Evolutionary conservation across 1,140 invertebrate genomes (phyloP).

Genomic region (Bombus superbus): DNA sequence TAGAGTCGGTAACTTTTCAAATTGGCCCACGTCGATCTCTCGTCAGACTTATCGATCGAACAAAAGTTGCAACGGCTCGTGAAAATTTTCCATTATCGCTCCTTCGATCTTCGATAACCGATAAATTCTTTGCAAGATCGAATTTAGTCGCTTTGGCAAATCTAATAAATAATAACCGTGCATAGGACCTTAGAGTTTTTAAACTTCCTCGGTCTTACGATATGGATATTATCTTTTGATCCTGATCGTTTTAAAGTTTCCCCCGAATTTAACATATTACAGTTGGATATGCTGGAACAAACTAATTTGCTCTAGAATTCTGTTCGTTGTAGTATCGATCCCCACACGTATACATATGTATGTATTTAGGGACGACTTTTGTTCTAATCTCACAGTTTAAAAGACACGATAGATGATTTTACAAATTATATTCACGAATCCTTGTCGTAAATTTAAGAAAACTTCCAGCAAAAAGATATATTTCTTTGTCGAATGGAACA

Average conservation of each 20-base stretch:
- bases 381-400: neutral
- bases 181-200: neutral
- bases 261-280: neutral
- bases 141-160: neutral
- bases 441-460: too few relatives aligned
- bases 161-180: too few relatives aligned
- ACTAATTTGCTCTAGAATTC: neutral
- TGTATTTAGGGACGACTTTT: neutral
- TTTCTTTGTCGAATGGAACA: neutral
- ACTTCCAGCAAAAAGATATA: neutral
- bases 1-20: neutral
- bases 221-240: neutral
- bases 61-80: neutral
- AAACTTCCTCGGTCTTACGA: neutral
- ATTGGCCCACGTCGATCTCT: neutral
- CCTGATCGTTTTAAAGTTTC: too few relatives aligned
- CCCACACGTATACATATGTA: neutral
- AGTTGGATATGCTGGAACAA: neutral
- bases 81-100: neutral
- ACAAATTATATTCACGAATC: too few relatives aligned
- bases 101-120: neutral
- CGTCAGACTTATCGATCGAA: neutral
- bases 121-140: too few relatives aligned
- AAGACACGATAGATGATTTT: too few relatives aligned
- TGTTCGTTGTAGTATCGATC: neutral